Evolutionary conservation across 2,113 vertebrate genomes (phyloP).

Genomic region (Kryptolebias marmoratus): DNA sequence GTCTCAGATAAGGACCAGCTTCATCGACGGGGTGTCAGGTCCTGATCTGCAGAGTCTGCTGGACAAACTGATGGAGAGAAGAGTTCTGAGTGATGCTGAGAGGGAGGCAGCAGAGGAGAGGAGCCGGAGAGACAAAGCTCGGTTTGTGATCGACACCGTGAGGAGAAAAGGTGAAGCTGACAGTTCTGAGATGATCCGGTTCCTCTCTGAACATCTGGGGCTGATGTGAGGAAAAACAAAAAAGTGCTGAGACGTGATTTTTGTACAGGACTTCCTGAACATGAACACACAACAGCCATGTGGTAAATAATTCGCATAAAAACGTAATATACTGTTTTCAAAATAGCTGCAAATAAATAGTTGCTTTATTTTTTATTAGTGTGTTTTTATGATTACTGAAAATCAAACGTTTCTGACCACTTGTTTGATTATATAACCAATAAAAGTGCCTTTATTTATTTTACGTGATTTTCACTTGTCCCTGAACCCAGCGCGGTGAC

Average conservation of each 20-base stretch:
- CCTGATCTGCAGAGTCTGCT: not conserved
- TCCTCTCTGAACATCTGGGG: conserved; percentile 9
- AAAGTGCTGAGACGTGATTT: too few species aligned
- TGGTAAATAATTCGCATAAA: too few species aligned
- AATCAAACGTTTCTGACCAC: too few species aligned
- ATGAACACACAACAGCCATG: too few species aligned
- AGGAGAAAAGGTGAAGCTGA: conserved; percentile 39
- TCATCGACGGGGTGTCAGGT: not conserved
- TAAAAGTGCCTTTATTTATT: too few species aligned
- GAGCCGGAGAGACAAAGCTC: not conserved
- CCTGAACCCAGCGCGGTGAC: not conserved
- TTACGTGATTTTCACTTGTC: not conserved
- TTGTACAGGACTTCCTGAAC: too few species aligned
- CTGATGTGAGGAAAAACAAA: not conserved
- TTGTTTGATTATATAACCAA: too few species aligned
- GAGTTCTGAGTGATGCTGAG: not conserved
- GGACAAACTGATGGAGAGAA: conserved; percentile 3
- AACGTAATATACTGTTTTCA: too few species aligned
- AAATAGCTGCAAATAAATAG: too few species aligned
- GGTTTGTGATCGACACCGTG: conserved; percentile 20
- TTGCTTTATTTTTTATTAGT: too few species aligned
- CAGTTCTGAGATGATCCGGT: conserved; percentile 22
- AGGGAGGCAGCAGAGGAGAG: not conserved
- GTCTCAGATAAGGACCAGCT: not conserved
- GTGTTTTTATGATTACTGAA: too few species aligned